Evolutionary conservation across 2,113 vertebrate species (phyloP), one percentile per base, ranked within the genome.

Genomic region (Megaptera novaeangliae): DNA sequence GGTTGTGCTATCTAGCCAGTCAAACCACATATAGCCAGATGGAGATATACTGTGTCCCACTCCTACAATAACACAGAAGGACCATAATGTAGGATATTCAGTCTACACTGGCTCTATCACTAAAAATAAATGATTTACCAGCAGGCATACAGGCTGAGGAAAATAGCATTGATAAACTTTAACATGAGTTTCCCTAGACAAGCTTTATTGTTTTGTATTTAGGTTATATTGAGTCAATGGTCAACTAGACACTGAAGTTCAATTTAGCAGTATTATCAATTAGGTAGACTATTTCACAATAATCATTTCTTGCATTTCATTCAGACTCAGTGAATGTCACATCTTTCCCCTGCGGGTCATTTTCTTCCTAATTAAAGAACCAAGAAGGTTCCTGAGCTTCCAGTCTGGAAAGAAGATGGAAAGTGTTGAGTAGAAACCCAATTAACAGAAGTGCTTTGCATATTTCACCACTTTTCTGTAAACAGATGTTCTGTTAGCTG

Each of bases 161-260:
- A 93, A 95, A 87, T 27, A 88, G 39, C 61, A 77, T 92, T 89
- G 91, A 97, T 91, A 96, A 94, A 87, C 41, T 95, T 96, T 71
- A 83, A 72, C 59, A 93, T 96, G 72, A 86, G 68, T 74, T 97
- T 85, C 77, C 49, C 34, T 52, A 82, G 36, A 92, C 20, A 72
- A 93, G n/a, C 2, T 61, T 89, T 71, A 55, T n/a, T 69, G 39
- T 89, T 91, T 95, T 87, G 20, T 69, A 75, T 90, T 89, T 94
- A 83, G 8, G 49, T 75, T 74, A n/a, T 85, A 75, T 29, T 25
- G 71, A 71, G 27, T 93, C 66, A 84, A 31, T 63, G 85, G 49
- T 85, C 88, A 89, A 71, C 20, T 36, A 49, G 52, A 77, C 20
- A 63, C 61, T 46, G 57, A 20, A 55, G 18, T 83, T 89, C 68